These are phyloP conservation scores for Caenorhabditis doughertyi DNA, from an alignment of 2,888 invertebrate species.

Conservation along the genomic window DNA sequence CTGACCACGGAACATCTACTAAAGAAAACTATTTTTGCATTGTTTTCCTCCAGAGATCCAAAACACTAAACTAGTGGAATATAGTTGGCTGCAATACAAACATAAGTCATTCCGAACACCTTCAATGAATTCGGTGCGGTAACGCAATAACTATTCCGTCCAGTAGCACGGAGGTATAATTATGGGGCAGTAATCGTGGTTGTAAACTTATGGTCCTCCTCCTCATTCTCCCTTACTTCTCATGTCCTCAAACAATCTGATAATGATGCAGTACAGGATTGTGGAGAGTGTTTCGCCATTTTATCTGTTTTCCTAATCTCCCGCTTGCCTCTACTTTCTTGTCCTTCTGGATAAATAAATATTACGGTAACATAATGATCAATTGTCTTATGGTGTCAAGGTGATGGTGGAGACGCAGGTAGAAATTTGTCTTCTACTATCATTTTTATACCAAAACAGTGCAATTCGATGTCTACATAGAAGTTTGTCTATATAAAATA, in stretches of 20 bases:
- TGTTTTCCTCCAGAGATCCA: too few relatives aligned
- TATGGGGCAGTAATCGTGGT: constrained; percentile 47
- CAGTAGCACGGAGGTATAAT: constrained; percentile 41
- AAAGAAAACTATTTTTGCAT: background rate
- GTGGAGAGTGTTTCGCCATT: constrained; percentile 30
- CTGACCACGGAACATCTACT: too few relatives aligned
- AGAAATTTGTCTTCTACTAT: constrained; percentile 43
- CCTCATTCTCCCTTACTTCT: background rate
- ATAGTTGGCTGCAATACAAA: constrained; percentile 22
- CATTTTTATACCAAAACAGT: constrained; percentile 36
- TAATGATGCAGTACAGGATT: constrained; percentile 46
- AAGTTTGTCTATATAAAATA: too few relatives aligned
- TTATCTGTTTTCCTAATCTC: constrained; percentile 63
- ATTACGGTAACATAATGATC: constrained; percentile 58
- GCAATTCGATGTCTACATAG: constrained; percentile 14
- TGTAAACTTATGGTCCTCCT: constrained; percentile 58
- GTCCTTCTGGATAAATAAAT: constrained; percentile 56
- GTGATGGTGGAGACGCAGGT: constrained; percentile 47
- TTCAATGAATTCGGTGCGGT: constrained; percentile 48
- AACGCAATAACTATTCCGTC: constrained; percentile 46
- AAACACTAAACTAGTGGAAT: too few relatives aligned
- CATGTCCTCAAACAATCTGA: constrained; percentile 40
- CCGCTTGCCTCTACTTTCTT: constrained; percentile 34
- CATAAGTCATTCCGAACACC: constrained; percentile 42
- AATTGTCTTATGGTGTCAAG: constrained; percentile 54